These are phyloP conservation scores for Danionella dracula DNA, from an alignment of 2,797 vertebrate species.

Conservation along the genomic window DNA sequence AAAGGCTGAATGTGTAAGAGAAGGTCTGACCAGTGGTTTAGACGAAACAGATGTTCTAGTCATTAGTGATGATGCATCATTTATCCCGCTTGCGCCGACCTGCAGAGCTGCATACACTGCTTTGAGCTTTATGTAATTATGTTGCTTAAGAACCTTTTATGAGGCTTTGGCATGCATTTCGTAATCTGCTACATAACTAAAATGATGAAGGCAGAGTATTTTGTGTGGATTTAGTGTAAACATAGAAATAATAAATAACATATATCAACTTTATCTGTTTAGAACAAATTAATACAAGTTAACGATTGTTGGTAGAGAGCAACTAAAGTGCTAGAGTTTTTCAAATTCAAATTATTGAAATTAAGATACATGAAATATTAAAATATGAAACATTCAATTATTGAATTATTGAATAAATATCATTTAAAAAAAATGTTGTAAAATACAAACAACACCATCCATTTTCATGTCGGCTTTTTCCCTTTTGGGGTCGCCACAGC, in stretches of 20 bases:
- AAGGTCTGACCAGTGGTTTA: neutral
- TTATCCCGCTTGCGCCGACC: constrained; percentile 6
- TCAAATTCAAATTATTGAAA: too few species aligned
- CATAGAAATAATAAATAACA: neutral
- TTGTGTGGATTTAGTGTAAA: neutral
- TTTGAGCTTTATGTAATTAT: constrained; percentile 9
- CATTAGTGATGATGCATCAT: constrained; percentile 16
- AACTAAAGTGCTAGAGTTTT: too few species aligned
- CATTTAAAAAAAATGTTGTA: too few species aligned
- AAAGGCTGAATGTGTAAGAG: neutral
- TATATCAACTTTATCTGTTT: too few species aligned
- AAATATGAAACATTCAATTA: too few species aligned
- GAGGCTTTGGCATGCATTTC: neutral
- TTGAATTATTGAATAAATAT: too few species aligned
- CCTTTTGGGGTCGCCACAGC: too few species aligned
- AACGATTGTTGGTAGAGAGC: too few species aligned
- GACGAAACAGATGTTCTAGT: constrained; percentile 13
- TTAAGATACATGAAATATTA: too few species aligned
- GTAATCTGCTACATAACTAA: neutral
- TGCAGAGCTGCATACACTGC: neutral
- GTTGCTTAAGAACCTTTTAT: constrained; percentile 4
- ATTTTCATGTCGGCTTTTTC: too few species aligned
- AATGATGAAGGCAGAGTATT: neutral
- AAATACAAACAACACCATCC: too few species aligned
- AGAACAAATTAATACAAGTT: too few species aligned